Evolutionary conservation across 2,113 vertebrate species (phyloP).

Genomic region (Geococcyx californianus): DNA sequence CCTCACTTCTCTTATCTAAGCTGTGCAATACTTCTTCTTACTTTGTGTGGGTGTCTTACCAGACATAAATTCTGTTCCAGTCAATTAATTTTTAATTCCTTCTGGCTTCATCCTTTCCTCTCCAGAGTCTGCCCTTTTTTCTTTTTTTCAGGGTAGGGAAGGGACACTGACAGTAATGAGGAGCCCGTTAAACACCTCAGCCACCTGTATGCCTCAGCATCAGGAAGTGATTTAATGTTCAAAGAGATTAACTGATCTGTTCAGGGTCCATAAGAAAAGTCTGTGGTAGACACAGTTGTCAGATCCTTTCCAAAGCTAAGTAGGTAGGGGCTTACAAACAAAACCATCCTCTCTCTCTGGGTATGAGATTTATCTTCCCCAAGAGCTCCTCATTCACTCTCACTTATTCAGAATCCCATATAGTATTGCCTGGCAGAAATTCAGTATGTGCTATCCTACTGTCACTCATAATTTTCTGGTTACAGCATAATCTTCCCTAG

Average conservation of each 20-base stretch:
- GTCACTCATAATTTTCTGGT: conserved; percentile 54
- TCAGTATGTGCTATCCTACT: conserved; percentile 26
- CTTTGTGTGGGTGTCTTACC: not conserved
- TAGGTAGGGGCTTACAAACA: conserved; percentile 5
- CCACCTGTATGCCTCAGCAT: not conserved
- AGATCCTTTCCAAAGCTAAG: not conserved
- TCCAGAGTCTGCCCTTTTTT: not conserved
- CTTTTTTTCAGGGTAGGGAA: accelerated
- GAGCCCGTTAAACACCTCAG: not conserved
- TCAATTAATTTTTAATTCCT: not conserved
- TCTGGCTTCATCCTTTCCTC: not conserved
- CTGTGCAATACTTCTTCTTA: not conserved
- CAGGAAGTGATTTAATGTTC: not conserved
- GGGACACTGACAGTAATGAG: not conserved
- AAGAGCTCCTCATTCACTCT: conserved; percentile 14
- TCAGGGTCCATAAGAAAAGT: not conserved
- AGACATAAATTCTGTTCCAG: not conserved
- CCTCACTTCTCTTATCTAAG: not conserved
- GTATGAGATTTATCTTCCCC: conserved; percentile 16
- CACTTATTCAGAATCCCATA: conserved; percentile 4
- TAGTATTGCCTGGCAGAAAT: conserved; percentile 50
- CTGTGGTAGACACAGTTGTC: not conserved
- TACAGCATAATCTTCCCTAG: conserved; percentile 13
- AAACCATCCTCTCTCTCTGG: not conserved
- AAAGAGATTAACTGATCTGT: not conserved